These are phyloP conservation scores for Momotus momota DNA, from an alignment of 2,797 vertebrate genomes.

Conservation along the genomic window DNA sequence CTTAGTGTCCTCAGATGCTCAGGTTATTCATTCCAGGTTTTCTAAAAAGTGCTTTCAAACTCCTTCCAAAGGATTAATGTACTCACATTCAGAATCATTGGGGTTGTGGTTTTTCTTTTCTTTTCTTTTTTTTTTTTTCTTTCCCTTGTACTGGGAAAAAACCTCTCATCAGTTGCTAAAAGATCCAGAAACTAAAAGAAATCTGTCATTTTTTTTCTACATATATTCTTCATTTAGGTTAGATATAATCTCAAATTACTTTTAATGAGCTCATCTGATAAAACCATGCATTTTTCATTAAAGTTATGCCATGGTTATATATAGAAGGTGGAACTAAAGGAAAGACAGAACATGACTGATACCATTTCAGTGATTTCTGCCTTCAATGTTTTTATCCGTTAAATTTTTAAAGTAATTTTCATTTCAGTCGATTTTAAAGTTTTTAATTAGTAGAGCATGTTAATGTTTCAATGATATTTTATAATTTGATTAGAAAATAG, in stretches of 20 bases:
- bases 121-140: too few relatives aligned
- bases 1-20: neutral
- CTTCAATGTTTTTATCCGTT: neutral
- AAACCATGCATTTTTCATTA: constrained; percentile 11
- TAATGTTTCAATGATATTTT: constrained; percentile 26
- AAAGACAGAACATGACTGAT: neutral
- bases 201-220: neutral
- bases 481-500: neutral
- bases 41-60: constrained; percentile 34
- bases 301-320: constrained; percentile 4
- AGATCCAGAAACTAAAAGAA: constrained; percentile 9
- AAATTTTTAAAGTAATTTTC: constrained; percentile 19
- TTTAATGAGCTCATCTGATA: constrained; percentile 34
- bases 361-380: constrained; percentile 39
- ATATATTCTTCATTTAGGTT: constrained; percentile 24
- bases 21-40: constrained; percentile 5
- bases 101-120: neutral
- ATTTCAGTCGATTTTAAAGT: neutral
- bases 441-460: constrained; percentile 49
- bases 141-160: neutral
- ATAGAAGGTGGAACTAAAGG: constrained; percentile 3
- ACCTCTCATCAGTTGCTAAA: neutral
- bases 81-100: neutral
- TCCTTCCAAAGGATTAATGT: neutral
- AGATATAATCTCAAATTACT: constrained; percentile 57